Evolutionary conservation across 2,888 invertebrate genomes (phyloP), one percentile per base, ranked within the genome.

Genomic region (Argynnis bischoffii): DNA sequence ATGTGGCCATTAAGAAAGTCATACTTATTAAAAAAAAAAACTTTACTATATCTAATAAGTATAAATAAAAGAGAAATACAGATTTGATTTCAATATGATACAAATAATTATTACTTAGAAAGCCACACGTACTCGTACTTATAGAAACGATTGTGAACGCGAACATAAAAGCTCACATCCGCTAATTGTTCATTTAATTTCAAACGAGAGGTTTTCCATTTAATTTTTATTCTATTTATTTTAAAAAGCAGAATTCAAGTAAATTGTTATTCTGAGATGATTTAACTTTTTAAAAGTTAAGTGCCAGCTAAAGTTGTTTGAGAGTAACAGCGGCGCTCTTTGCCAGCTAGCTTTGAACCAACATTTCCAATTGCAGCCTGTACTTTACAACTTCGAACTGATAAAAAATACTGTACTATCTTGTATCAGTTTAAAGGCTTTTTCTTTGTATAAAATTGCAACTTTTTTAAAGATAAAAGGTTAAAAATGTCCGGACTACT

Each of bases 261-360:
- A 15, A 21, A 59, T 59, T 47, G 57, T 50, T 18, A 61, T 16
- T 51, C 16, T 60, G 31, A 54, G 41, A 54, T 63, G 13, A 53
- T 8, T 53, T 63, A 41, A 46, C 35, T 53, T 60, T 51, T 55
- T 50, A 60, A 63, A 66, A 31, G 53, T 13, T 1, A 66, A 60
- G 55, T 60, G 66, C 48, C 31, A 60, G 50, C 26, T 55, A 21
- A 66, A 60, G 66, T 60, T 66, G 53, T 66, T 60, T 31, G 54
- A 66, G 55, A 35, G 48, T 57, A 41, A 41, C 35, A 41, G 56
- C 50, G 15, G 56, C 26, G 35, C 61, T 21, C 46, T 59, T 47
- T 67, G 69, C 66, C 69, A 69, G 64, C 55, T 66, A 55, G 51
- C 50, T 56, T 47, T 35, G 65, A 65, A 55, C 47, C 48, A 65